Conservation (phyloP, 2,797 vertebrate genomes). For the Dendrocincla tyrannina region DNA sequence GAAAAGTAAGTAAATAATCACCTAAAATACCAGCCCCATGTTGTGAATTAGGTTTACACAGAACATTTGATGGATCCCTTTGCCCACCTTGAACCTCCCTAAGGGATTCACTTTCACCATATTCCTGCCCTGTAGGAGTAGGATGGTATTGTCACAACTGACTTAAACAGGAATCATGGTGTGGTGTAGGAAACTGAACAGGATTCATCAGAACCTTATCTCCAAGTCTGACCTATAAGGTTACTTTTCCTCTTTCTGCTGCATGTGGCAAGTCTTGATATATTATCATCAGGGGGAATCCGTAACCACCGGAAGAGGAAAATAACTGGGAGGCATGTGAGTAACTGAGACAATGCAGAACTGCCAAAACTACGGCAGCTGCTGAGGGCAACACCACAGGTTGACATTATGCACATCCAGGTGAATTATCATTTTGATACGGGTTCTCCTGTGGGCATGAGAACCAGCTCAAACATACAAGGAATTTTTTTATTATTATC, state of each 20-base stretch:
- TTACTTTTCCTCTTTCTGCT: neutral
- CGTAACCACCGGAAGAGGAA: rapidly evolving
- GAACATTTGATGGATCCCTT: neutral
- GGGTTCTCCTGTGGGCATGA: neutral
- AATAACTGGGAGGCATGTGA: neutral
- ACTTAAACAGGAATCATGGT: neutral
- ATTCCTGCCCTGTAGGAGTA: neutral
- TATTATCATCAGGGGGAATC: neutral
- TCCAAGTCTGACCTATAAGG: neutral
- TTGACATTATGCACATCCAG: neutral
- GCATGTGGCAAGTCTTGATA: rapidly evolving
- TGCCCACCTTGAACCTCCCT: neutral
- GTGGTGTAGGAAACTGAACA: neutral
- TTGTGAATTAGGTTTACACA: neutral
- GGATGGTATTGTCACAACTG: neutral
- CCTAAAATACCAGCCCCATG: rapidly evolving
- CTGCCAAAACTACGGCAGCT: neutral
- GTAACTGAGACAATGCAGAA: neutral
- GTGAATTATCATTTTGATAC: neutral
- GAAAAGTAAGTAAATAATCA: neutral
- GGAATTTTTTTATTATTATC: neutral
- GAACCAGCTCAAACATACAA: neutral
- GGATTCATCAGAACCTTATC: neutral
- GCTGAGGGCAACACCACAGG: rapidly evolving
- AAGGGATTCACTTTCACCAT: neutral